phyloP scores from a whole-genome alignment of 2,888 invertebrate species.

The Anoplius nigerrimus region DNA sequence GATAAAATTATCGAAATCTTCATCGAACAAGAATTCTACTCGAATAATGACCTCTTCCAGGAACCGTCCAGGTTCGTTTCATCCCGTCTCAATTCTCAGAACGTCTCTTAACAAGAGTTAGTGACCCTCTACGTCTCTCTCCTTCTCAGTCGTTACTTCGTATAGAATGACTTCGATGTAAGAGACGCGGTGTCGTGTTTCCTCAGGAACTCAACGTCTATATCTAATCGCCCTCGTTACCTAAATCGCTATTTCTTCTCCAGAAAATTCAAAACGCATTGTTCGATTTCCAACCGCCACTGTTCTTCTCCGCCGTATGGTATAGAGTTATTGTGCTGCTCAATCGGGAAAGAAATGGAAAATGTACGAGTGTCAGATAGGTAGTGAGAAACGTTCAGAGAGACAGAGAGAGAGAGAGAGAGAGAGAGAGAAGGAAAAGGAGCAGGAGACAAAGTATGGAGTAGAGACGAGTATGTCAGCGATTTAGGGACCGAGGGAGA shows the following conservation, averaged over 20 bases:
- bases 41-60: conserved; percentile 4
- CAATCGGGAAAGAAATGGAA: too few relatives aligned
- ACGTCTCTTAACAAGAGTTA: conserved; percentile 6
- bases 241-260: conserved; percentile 3
- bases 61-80: conserved; percentile 10
- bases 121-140: too few relatives aligned
- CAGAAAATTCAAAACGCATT: not conserved
- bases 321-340: conserved; percentile 22
- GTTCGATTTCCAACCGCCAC: conserved; percentile 15
- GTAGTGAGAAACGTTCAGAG: conserved; percentile 42
- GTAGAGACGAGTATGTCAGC: too few relatives aligned
- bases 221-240: not conserved
- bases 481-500: not conserved
- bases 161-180: too few relatives aligned
- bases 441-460: conserved; percentile 2
- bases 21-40: conserved; percentile 3
- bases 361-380: conserved; percentile 19
- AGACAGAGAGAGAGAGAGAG: conserved; percentile 38
- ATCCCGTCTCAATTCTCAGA: conserved; percentile 3
- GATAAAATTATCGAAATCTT: too few relatives aligned
- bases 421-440: conserved; percentile 12
- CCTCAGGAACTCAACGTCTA: too few relatives aligned
- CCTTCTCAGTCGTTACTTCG: too few relatives aligned
- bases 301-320: conserved; percentile 41
- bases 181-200: too few relatives aligned